Evolutionary conservation across 2,888 invertebrate species (phyloP).

Genomic region (Eumerus sabulonum): DNA sequence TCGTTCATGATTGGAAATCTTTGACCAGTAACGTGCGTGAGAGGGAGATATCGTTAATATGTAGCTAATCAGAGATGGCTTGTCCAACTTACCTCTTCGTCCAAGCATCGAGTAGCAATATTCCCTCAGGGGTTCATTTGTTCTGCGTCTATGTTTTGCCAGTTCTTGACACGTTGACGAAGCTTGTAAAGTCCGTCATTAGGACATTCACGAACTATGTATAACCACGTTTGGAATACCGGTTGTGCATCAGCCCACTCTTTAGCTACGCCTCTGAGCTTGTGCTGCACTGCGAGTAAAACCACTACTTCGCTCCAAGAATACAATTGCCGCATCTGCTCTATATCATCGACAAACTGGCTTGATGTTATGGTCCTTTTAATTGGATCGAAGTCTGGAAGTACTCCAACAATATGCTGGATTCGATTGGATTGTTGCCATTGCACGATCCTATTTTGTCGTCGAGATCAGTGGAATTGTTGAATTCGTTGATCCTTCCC

Average conservation of each 20-base stretch:
- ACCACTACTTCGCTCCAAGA: constrained; percentile 73
- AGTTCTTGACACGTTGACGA: constrained; percentile 12
- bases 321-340: constrained; percentile 22
- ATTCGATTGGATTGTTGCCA: background rate
- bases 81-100: constrained; percentile 34
- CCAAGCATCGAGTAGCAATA: constrained; percentile 55
- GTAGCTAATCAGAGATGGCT: constrained; percentile 53
- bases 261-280: constrained; percentile 67
- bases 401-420: constrained; percentile 22
- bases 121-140: constrained; percentile 17
- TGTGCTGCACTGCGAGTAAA: constrained; percentile 1
- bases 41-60: too few species aligned
- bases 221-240: constrained; percentile 25
- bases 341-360: constrained; percentile 9
- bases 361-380: constrained; percentile 15
- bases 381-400: constrained; percentile 37
- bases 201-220: background rate
- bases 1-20: constrained; percentile 36
- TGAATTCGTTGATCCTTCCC: too few species aligned
- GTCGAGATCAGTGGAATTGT: too few species aligned
- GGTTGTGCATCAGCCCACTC: constrained; percentile 11
- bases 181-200: constrained; percentile 38
- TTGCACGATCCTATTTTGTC: too few species aligned
- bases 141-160: constrained; percentile 19
- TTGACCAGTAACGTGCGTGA: constrained; percentile 34